Evolutionary conservation across 2,888 invertebrate species (phyloP).

Genomic region (Agrochola litura): DNA sequence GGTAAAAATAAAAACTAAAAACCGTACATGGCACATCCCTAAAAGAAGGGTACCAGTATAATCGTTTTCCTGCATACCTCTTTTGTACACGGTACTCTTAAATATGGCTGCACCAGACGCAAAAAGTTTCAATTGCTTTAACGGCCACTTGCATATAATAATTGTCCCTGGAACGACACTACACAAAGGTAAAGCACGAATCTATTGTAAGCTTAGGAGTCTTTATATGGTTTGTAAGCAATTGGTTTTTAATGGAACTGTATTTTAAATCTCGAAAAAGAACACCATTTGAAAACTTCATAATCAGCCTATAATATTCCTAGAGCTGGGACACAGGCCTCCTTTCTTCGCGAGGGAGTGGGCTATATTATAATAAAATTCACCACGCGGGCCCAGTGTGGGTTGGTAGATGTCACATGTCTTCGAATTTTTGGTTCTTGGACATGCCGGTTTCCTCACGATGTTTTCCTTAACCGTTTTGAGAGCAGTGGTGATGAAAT

Average conservation of each 20-base stretch:
- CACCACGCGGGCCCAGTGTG: too few species aligned
- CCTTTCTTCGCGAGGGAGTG: too few species aligned
- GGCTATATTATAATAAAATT: too few species aligned
- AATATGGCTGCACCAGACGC: slow-evolving; percentile 77
- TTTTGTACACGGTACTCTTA: slow-evolving; percentile 74
- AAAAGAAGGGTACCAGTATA: slow-evolving; percentile 71
- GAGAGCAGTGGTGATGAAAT: too few species aligned
- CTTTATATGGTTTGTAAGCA: slow-evolving; percentile 11
- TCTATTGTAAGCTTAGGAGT: slow-evolving; percentile 31
- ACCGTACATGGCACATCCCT: slow-evolving; percentile 52
- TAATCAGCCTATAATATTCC: too few species aligned
- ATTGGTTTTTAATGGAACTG: background rate
- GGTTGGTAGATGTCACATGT: too few species aligned
- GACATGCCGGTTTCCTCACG: too few species aligned
- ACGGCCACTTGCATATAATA: slow-evolving; percentile 76
- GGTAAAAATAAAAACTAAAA: background rate
- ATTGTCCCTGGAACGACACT: slow-evolving; percentile 71
- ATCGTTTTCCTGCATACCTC: slow-evolving; percentile 81
- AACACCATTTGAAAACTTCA: background rate
- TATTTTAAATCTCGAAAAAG: too few species aligned
- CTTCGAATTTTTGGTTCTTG: too few species aligned
- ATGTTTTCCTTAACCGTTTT: too few species aligned
- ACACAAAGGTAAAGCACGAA: slow-evolving; percentile 58
- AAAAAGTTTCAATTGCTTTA: slow-evolving; percentile 82
- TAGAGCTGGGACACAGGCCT: too few species aligned